Evolutionary conservation across 1,140 invertebrate genomes (phyloP), one percentile per base, ranked within the genome.

Genomic region (Cydia pomonella): DNA sequence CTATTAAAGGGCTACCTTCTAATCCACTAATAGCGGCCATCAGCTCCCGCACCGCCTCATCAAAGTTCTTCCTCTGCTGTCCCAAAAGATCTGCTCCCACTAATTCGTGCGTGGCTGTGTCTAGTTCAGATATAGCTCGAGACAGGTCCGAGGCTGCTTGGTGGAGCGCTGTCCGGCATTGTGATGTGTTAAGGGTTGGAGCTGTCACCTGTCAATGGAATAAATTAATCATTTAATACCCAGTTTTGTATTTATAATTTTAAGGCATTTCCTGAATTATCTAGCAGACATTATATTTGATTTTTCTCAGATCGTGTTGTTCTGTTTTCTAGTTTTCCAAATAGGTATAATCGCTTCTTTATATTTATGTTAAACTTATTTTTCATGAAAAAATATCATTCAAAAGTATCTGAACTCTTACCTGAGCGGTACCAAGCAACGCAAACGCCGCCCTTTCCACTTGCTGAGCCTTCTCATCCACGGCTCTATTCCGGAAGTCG

Each of bases 391-490:
- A n/a, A n/a, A n/a, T n/a, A n/a, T n/a, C n/a, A n/a, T n/a, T n/a
- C n/a, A n/a, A 18, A n/a, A 10, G 18, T 23, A 18, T 21, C 16
- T 59, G 21, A 18, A 3, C 18, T 1, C 12, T 76, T 76, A 87
- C 84, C 80, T 87, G 83, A 16, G 84, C 83, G n/a, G 76, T 80
- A 59, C 80, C 81, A 7, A 86, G 73, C 10, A 87, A 63, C 4
- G 73, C 73, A 33, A 81, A 75, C 0, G 83, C 85, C n/a, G 81
- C 75, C 21, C 53, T 75, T 0, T 82, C 85, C 18, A 81, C 75
- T 16, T 47, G 74, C 0, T 82, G 75, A 0, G 84, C 85, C 5
- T 74, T 62, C 7, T 9, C 38, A 47, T 83, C 80, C 33, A 85
- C 27, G 7, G 33, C 29, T 9, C 16, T 69, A 13, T 33, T 69